Evolutionary conservation across 2,797 vertebrate species (phyloP).

Genomic region (Pipistrellus pipistrellus): DNA sequence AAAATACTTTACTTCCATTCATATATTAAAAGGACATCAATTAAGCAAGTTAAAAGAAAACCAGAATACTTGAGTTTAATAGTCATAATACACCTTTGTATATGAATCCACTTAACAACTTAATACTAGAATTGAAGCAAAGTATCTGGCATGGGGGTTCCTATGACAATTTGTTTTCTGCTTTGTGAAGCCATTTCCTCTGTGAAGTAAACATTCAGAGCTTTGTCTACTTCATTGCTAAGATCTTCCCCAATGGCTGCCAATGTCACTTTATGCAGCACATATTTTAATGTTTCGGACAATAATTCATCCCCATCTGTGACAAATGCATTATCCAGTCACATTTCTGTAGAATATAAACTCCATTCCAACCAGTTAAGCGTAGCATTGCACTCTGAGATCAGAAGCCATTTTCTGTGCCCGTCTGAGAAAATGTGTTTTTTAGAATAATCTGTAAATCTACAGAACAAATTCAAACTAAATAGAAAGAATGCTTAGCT

Average conservation of each 20-base stretch:
- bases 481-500: slow-evolving; percentile 7
- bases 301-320: slow-evolving; percentile 72
- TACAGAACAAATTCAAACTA: slow-evolving; percentile 21
- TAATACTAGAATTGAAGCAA: slow-evolving; percentile 59
- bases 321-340: slow-evolving; percentile 47
- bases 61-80: background rate
- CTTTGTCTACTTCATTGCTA: slow-evolving; percentile 70
- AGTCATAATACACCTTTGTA: slow-evolving; percentile 15
- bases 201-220: slow-evolving; percentile 70
- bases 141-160: slow-evolving; percentile 60
- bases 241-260: slow-evolving; percentile 48
- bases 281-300: slow-evolving; percentile 59
- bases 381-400: background rate
- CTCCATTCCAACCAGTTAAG: slow-evolving; percentile 21
- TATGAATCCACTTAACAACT: slow-evolving; percentile 54
- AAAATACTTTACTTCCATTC: background rate
- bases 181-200: slow-evolving; percentile 62
- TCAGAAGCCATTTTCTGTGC: slow-evolving; percentile 52
- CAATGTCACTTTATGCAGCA: slow-evolving; percentile 62
- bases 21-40: slow-evolving; percentile 18
- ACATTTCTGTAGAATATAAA: background rate
- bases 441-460: slow-evolving; percentile 19
- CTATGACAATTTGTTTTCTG: slow-evolving; percentile 77
- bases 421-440: slow-evolving; percentile 4
- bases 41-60: slow-evolving; percentile 50